Evolutionary conservation across 2,888 invertebrate genomes (phyloP).

Genomic region (Clivina fossor): DNA sequence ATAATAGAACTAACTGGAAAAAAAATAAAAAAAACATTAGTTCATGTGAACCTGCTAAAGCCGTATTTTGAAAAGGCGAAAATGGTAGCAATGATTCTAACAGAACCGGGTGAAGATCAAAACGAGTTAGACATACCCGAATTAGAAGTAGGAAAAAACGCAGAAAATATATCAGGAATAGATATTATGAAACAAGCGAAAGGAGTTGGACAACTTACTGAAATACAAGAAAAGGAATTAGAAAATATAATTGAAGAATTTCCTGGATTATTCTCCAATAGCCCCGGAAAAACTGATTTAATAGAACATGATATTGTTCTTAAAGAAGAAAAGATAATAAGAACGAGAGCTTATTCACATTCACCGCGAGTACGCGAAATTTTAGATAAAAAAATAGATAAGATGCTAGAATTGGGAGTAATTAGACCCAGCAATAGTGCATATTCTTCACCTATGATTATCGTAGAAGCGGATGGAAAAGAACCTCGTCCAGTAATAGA

Average conservation of each 20-base stretch:
- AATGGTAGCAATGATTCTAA: not conserved
- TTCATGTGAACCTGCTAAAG: slow-evolving; percentile 13
- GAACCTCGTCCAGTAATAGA: not conserved
- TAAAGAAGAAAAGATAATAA: slow-evolving; percentile 5
- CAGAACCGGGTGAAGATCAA: not conserved
- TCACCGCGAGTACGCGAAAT: slow-evolving; percentile 9
- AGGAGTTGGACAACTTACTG: slow-evolving; percentile 1
- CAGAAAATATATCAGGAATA: not conserved
- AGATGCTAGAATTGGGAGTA: slow-evolving; percentile 13
- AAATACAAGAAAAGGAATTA: not conserved
- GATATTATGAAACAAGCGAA: slow-evolving; percentile 9
- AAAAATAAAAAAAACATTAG: slow-evolving; percentile 3
- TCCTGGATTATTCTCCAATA: slow-evolving; percentile 8
- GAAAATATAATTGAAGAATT: slow-evolving; percentile 1
- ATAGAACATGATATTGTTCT: slow-evolving; percentile 7
- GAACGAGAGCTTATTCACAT: slow-evolving; percentile 9
- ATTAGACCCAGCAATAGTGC: slow-evolving; percentile 12
- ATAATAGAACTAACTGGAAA: not conserved
- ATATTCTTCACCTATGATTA: slow-evolving; percentile 16
- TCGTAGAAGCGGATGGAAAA: slow-evolving; percentile 9
- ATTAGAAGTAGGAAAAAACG: not conserved
- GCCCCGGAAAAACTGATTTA: slow-evolving; percentile 1
- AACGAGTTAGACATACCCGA: slow-evolving; percentile 2
- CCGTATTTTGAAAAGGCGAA: slow-evolving; percentile 15
- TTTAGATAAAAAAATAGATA: slow-evolving; percentile 14